Conservation (phyloP, 2,888 invertebrate genomes). For the Tetanocera ferruginea region DNA sequence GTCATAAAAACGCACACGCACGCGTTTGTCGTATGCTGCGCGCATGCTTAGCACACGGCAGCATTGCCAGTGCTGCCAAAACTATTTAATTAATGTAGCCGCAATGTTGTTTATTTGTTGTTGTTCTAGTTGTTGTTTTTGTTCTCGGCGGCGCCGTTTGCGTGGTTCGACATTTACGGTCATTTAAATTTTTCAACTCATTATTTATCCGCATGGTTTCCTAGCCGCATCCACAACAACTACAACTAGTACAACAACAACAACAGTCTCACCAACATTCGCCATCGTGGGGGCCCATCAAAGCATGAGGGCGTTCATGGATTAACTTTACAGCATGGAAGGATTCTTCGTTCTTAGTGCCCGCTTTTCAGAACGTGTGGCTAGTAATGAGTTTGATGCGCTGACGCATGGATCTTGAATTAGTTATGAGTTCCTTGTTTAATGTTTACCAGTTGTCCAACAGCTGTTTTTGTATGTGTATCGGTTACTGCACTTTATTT, state of each 20-base stretch:
- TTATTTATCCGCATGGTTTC: constrained; percentile 33
- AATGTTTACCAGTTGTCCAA: constrained; percentile 13
- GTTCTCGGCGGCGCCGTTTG: constrained; percentile 17
- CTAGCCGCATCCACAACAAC: not conserved
- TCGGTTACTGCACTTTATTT: not conserved
- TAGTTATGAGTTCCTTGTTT: constrained; percentile 13
- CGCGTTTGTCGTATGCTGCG: constrained; percentile 37
- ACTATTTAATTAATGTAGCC: constrained; percentile 41
- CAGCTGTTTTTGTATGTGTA: constrained; percentile 20
- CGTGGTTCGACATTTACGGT: constrained; percentile 34
- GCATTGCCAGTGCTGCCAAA: not conserved
- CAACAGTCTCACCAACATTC: not conserved
- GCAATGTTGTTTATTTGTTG: constrained; percentile 1
- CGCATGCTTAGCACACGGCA: constrained; percentile 32
- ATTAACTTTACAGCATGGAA: not conserved
- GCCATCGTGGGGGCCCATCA: not conserved
- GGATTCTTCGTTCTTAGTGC: not conserved
- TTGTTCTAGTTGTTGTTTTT: not conserved
- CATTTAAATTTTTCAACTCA: constrained; percentile 38
- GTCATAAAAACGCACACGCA: constrained; percentile 7
- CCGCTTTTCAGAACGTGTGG: constrained; percentile 22
- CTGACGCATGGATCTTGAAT: constrained; percentile 15
- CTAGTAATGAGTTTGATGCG: constrained; percentile 31
- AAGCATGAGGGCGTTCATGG: not conserved
- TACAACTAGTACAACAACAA: not conserved